phyloP scores from a whole-genome alignment of 2,797 vertebrate species.

The Gymnothorax javanicus region DNA sequence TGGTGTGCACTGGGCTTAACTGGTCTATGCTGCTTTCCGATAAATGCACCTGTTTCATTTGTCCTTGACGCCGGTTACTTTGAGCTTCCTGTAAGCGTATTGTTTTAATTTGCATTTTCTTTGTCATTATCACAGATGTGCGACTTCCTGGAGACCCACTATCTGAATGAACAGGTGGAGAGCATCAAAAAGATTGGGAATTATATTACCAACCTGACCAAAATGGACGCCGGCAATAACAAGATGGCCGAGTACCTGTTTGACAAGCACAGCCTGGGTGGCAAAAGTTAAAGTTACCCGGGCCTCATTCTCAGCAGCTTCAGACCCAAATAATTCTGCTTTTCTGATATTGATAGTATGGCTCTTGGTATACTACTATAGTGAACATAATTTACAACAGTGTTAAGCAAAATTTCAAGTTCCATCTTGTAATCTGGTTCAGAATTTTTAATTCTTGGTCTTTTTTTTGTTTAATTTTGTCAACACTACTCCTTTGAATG shows the following conservation, averaged over 20 bases:
- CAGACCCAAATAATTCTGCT: slow-evolving; percentile 3
- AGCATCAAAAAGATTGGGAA: slow-evolving; percentile 91
- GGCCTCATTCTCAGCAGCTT: background rate
- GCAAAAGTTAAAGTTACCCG: slow-evolving; percentile 6
- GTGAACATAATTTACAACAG: background rate
- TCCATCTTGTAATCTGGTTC: background rate
- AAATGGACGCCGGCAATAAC: slow-evolving; percentile 86
- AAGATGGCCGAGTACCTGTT: slow-evolving; percentile 96
- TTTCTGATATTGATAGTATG: background rate
- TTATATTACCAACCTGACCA: slow-evolving; percentile 88
- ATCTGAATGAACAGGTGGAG: slow-evolving; percentile 94
- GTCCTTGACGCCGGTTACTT: background rate
- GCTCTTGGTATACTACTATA: background rate
- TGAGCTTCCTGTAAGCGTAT: background rate
- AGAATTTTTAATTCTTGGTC: background rate
- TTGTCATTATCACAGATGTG: slow-evolving; percentile 71
- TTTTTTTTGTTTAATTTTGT: background rate
- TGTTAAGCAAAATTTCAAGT: background rate
- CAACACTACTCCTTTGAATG: background rate
- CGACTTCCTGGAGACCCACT: slow-evolving; percentile 95
- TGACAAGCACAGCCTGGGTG: slow-evolving; percentile 90
- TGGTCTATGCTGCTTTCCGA: background rate
- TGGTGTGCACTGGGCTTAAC: too few relatives aligned
- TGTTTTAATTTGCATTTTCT: background rate
- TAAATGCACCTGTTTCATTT: background rate